Percentiles rank a stretch among this genome's conserved stretches.
These are phyloP conservation scores for Nephrocerus scutellatus DNA, from an alignment of 2,888 invertebrate genomes.

Conservation along the genomic window DNA sequence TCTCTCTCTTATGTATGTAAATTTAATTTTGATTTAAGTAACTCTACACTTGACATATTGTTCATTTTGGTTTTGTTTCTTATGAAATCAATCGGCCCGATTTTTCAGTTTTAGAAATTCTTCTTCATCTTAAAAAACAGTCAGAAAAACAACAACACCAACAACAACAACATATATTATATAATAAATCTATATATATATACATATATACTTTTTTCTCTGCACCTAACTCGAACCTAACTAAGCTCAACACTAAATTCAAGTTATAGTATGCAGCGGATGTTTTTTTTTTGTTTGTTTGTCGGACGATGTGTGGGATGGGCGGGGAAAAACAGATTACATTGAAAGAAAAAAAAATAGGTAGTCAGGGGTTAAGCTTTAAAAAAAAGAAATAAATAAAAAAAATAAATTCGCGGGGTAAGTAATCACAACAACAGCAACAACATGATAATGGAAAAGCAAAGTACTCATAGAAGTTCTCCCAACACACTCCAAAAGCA, in stretches of 20 bases:
- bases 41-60: too few relatives aligned
- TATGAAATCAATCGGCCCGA: slow-evolving; percentile 24
- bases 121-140: too few relatives aligned
- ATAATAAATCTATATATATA: slow-evolving; percentile 5
- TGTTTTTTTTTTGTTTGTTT: slow-evolving; percentile 3
- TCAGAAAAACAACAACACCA: slow-evolving; percentile 5
- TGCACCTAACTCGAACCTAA: slow-evolving; percentile 3
- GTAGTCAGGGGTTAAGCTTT: background rate
- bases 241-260: background rate
- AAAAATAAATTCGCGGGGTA: too few relatives aligned
- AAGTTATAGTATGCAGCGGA: background rate
- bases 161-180: slow-evolving; percentile 1
- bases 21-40: too few relatives aligned
- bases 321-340: slow-evolving; percentile 2
- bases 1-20: too few relatives aligned
- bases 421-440: too few relatives aligned
- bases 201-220: slow-evolving; percentile 4
- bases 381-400: too few relatives aligned
- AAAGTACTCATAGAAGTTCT: too few relatives aligned
- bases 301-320: slow-evolving; percentile 4
- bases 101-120: too few relatives aligned
- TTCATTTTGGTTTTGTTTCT: too few relatives aligned
- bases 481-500: too few relatives aligned
- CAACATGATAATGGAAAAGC: too few relatives aligned
- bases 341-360: background rate